Evolutionary conservation across 30 jellyfish, hydroid and myxozoan genomes (phyloP), one percentile per base, ranked within the genome.

Genomic region (Nemopilema nomurai): DNA sequence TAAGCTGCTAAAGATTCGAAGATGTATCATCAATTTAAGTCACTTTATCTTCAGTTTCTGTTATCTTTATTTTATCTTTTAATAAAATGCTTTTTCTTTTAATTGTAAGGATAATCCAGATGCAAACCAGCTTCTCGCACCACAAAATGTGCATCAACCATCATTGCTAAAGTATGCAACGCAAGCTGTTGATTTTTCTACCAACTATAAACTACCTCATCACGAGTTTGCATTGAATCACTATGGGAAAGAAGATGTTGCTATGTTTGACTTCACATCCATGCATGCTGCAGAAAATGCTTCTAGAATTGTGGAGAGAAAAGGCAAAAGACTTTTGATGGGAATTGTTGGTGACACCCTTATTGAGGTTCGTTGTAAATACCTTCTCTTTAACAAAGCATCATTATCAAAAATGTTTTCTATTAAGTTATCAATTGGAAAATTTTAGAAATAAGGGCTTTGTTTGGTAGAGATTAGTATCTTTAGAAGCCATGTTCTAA

Each of bases 161-260:
- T 71, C 88, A 18, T 57, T 93, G 49, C 81, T 85, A 22, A 77
- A 76, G 23, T 93, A 74, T 75, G 96, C 98, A 29, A 72, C 57
- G 76, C 96, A 93, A 51, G 97, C 98, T 41, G 98, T 97, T 71
- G 98, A 93, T 80, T 93, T 93, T 62, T 93, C 98, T 65, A 93
- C 98, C 0, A 66, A 93, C 29, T 93, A 93, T 74, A 96, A 93
- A 68, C 91, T 93, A 27, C 98, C 98, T 31, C 98, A 93, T 74
- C 98, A 93, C 80, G 95, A 93, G 74, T 93, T 93, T 68, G 98
- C 98, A 18, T 18, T 69, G 51, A 93, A 93, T 76, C 96, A 93
- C 84, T 89, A 88, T 32, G 97, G 96, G 16, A 88, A 93, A 84
- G 98, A 93, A 74, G 98, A 93, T 69, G 97, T 93, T 19, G 98